Conservation (phyloP, 2,113 vertebrate genomes). For the Ptychochromis oligacanthus region DNA sequence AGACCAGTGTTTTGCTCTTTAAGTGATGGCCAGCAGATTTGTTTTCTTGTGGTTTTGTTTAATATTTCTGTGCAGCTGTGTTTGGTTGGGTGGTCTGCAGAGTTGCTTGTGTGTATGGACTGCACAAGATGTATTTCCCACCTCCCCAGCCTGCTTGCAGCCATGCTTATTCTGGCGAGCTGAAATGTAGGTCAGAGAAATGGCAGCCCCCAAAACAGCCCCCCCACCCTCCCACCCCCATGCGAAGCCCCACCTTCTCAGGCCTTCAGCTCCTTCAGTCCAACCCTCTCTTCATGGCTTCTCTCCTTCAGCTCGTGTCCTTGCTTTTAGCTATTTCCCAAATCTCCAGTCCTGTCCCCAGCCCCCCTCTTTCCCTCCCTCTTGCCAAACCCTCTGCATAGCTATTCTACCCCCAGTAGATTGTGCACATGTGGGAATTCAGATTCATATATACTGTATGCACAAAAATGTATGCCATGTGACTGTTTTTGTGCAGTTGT, state of each 20-base stretch:
- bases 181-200: conserved; percentile 75
- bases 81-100: conserved; percentile 9
- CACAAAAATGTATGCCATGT: background rate
- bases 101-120: background rate
- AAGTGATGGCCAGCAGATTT: background rate
- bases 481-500: background rate
- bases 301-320: conserved; percentile 22
- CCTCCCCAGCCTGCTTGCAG: conserved; percentile 44
- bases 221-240: background rate
- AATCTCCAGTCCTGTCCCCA: background rate
- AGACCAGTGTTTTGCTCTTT: too few species aligned
- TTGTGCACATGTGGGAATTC: background rate
- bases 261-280: conserved; percentile 1
- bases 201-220: conserved; percentile 21
- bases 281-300: conserved; percentile 4
- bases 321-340: conserved; percentile 18
- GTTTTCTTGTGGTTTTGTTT: conserved; percentile 20
- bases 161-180: conserved; percentile 63
- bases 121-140: conserved; percentile 22
- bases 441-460: background rate
- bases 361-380: background rate
- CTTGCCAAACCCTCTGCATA: background rate
- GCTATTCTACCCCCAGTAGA: background rate
- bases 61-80: conserved; percentile 24
- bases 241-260: conserved; percentile 9